Evolutionary conservation across 2,113 vertebrate species (phyloP).

Genomic region (Chroicocephalus ridibundus): DNA sequence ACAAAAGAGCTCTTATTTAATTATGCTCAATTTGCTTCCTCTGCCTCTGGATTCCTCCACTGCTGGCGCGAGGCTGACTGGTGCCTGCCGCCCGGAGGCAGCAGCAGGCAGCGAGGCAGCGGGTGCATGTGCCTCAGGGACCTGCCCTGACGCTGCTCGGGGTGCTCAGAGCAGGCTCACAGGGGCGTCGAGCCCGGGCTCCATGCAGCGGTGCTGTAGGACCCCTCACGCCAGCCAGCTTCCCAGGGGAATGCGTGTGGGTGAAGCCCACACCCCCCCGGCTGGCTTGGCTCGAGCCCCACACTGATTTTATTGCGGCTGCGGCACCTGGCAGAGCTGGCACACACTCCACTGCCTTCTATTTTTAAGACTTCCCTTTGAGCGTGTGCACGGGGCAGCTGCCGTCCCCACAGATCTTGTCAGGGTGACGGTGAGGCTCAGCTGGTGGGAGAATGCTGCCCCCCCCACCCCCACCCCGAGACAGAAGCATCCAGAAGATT

Average conservation of each 20-base stretch:
- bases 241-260: not conserved
- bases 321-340: not conserved
- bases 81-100: not conserved
- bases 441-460: not conserved
- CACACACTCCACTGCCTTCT: not conserved
- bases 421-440: not conserved
- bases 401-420: not conserved
- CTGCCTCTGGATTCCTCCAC: not conserved
- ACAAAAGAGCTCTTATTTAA: not conserved
- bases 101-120: not conserved
- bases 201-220: accelerated
- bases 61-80: accelerated
- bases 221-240: not conserved
- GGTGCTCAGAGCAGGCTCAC: accelerated
- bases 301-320: not conserved
- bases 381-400: not conserved
- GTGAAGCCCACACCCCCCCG: accelerated
- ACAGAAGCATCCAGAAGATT: not conserved
- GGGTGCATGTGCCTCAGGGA: accelerated
- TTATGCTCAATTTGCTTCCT: not conserved
- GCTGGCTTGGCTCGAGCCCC: not conserved
- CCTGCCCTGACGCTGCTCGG: accelerated
- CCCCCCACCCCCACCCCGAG: not conserved
- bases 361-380: not conserved
- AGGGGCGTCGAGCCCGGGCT: accelerated